phyloP scores from a whole-genome alignment of 1,140 invertebrate genomes.

The Aphelenchoides fujianensis region DNA sequence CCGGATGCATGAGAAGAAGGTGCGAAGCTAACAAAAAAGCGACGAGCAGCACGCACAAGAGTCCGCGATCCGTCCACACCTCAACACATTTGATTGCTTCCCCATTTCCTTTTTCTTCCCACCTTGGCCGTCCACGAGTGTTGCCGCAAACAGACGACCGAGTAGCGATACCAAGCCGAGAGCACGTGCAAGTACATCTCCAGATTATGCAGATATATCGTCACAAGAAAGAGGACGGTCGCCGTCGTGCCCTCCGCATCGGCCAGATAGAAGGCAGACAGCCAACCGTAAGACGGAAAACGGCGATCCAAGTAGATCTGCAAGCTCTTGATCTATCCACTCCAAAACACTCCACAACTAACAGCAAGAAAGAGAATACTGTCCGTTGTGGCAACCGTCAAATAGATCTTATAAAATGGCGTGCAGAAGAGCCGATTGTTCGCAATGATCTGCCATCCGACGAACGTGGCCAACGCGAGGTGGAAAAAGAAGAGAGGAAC shows the following conservation, averaged over 20 bases:
- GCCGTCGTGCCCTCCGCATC: neutral
- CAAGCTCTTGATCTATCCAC: no score
- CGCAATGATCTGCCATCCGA: neutral
- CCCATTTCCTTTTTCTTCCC: neutral
- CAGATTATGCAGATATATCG: neutral
- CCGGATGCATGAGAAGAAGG: neutral
- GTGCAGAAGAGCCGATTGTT: neutral
- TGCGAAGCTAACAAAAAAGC: neutral
- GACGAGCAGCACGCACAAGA: neutral
- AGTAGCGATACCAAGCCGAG: neutral
- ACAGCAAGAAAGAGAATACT: neutral
- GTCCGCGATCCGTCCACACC: neutral
- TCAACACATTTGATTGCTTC: neutral
- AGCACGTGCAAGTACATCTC: neutral
- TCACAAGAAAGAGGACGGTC: neutral
- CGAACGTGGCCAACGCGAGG: neutral
- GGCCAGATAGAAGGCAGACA: neutral
- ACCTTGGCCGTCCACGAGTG: neutral
- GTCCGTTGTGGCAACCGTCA: neutral
- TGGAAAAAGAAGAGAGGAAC: neutral
- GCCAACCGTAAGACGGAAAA: neutral
- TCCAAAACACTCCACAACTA: no score
- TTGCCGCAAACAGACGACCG: neutral
- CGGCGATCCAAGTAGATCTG: conserved; percentile 1
- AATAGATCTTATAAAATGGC: neutral